Evolutionary conservation across 2,888 invertebrate genomes (phyloP).

Genomic region (Ophion obscuratus): DNA sequence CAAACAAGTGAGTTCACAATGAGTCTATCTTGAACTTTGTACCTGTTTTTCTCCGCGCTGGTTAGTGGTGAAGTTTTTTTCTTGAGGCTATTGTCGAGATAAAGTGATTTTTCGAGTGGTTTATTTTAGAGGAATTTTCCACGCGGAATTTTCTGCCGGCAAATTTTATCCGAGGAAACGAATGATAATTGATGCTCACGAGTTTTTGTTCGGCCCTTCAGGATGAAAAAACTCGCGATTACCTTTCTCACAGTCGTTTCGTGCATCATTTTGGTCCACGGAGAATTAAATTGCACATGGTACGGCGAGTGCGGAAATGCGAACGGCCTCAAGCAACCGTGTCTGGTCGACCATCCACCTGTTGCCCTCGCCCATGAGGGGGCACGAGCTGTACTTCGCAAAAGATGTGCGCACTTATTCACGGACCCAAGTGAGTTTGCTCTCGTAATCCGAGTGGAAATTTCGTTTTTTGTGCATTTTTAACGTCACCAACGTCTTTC

Average conservation of each 20-base stretch:
- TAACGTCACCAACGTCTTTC: too few relatives aligned
- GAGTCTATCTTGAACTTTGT: neutral
- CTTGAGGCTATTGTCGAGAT: too few relatives aligned
- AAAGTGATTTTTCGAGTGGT: neutral
- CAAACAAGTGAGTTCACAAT: constrained; percentile 14
- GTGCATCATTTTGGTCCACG: constrained; percentile 31
- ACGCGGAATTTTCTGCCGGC: neutral
- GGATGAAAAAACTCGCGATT: constrained; percentile 61
- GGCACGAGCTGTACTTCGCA: constrained; percentile 84
- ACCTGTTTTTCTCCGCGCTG: neutral
- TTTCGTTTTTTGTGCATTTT: neutral
- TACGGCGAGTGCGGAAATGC: constrained; percentile 85
- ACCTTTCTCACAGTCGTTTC: constrained; percentile 17
- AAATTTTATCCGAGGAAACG: too few relatives aligned
- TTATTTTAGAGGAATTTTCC: neutral
- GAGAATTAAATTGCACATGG: constrained; percentile 85
- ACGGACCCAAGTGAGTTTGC: constrained; percentile 79
- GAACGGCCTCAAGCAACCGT: constrained; percentile 80
- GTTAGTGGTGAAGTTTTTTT: neutral
- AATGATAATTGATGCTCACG: neutral
- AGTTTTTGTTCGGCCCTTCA: constrained; percentile 6
- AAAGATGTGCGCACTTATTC: constrained; percentile 88
- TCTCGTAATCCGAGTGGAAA: neutral
- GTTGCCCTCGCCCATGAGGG: constrained; percentile 78
- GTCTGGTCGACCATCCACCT: constrained; percentile 82